Conservation (phyloP, 1,140 invertebrate genomes). For the Euwallacea similis region DNA sequence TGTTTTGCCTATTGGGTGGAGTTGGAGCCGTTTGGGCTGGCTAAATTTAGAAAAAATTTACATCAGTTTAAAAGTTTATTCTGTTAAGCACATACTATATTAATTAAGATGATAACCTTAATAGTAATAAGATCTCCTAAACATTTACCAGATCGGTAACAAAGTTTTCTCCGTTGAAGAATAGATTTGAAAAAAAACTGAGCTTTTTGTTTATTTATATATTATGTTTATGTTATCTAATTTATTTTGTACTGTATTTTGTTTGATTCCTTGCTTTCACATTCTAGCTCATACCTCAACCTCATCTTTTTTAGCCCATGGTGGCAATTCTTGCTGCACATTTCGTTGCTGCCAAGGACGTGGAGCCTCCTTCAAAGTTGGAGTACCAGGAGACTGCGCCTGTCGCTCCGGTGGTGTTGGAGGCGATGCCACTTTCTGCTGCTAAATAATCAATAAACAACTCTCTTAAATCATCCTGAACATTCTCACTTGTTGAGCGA, state of each 20-base stretch:
- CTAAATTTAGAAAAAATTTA: neutral
- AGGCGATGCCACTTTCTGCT: conserved; percentile 40
- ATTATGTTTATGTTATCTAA: neutral
- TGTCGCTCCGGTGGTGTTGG: conserved; percentile 54
- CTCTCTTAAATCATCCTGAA: neutral
- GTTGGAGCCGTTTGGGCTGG: conserved; percentile 4
- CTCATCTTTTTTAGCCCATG: conserved; percentile 46
- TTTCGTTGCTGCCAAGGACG: conserved; percentile 51
- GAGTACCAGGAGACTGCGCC: conserved; percentile 49
- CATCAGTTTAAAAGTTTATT: too few relatives aligned
- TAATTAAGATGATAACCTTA: too few relatives aligned
- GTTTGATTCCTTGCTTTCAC: too few relatives aligned
- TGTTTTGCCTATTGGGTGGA: conserved; percentile 24
- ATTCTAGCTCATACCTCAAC: conserved; percentile 6
- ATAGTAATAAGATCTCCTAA: too few relatives aligned
- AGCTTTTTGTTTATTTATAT: too few relatives aligned
- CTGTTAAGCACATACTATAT: too few relatives aligned
- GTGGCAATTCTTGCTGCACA: conserved; percentile 45
- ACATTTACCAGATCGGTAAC: too few relatives aligned
- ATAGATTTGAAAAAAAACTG: too few relatives aligned
- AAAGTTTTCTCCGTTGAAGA: too few relatives aligned
- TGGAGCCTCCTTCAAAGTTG: conserved; percentile 51
- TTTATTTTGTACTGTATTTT: neutral
- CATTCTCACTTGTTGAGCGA: conserved; percentile 43
- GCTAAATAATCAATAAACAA: conserved; percentile 24